Evolutionary conservation across 2,888 invertebrate genomes (phyloP).

Genomic region (Perithous albicinctus): DNA sequence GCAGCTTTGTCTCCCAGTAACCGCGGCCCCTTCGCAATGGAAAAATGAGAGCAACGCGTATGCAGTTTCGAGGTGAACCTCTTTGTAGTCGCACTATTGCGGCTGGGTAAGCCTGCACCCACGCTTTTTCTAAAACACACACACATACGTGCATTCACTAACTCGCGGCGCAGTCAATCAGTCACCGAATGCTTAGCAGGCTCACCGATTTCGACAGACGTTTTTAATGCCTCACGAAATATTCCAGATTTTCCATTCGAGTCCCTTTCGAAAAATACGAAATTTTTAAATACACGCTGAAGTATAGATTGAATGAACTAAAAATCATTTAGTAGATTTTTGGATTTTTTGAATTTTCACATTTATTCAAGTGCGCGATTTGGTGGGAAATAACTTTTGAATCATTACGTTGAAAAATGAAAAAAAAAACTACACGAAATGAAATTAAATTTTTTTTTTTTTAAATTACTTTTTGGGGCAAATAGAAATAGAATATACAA

Average conservation of each 20-base stretch:
- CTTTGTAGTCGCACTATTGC: constrained; percentile 28
- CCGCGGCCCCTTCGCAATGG: constrained; percentile 47
- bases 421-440: not conserved
- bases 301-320: too few relatives aligned
- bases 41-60: constrained; percentile 23
- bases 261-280: not conserved
- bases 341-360: too few relatives aligned
- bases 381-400: too few relatives aligned
- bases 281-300: too few relatives aligned
- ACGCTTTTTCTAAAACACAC: constrained; percentile 7
- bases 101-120: constrained; percentile 18
- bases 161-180: not conserved
- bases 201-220: not conserved
- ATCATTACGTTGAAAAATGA: not conserved
- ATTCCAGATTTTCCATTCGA: not conserved
- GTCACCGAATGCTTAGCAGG: not conserved
- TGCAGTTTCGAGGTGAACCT: constrained; percentile 52
- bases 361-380: too few relatives aligned
- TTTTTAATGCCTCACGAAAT: not conserved
- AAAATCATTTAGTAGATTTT: too few relatives aligned
- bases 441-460: not conserved
- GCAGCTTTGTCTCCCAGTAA: constrained; percentile 59
- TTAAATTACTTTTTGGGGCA: too few relatives aligned
- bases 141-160: not conserved
- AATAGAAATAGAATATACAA: too few relatives aligned